Evolutionary conservation across 2,888 invertebrate genomes (phyloP).

Genomic region (Luperina testacea): DNA sequence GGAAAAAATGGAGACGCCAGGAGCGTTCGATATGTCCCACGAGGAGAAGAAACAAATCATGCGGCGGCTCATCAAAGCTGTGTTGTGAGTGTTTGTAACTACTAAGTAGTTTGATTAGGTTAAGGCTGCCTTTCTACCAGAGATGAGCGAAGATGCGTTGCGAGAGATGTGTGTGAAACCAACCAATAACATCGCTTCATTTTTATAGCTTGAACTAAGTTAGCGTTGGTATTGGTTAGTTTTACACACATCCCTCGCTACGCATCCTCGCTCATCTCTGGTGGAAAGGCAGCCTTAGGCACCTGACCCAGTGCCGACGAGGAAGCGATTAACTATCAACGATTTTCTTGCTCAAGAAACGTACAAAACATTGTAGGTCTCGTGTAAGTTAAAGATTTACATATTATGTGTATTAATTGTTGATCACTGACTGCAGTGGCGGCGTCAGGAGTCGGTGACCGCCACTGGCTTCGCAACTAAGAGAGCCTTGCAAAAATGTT

Average conservation of each 20-base stretch:
- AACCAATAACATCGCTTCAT: too few species aligned
- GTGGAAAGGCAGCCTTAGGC: not conserved
- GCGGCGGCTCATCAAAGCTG: constrained; percentile 92
- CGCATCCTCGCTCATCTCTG: too few species aligned
- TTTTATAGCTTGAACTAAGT: too few species aligned
- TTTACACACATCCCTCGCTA: too few species aligned
- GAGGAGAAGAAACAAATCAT: constrained; percentile 92
- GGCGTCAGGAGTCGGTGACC: not conserved
- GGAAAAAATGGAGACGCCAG: constrained; percentile 92
- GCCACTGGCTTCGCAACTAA: not conserved
- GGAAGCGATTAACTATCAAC: not conserved
- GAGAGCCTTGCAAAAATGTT: not conserved
- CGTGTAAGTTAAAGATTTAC: not conserved
- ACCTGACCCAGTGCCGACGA: not conserved
- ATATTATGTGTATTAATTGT: not conserved
- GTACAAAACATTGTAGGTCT: not conserved
- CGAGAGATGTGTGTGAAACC: too few species aligned
- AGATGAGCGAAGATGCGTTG: too few species aligned
- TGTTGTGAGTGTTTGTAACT: constrained; percentile 84
- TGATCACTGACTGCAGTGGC: not conserved
- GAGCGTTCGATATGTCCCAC: constrained; percentile 87
- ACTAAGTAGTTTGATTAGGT: not conserved
- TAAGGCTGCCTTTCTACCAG: not conserved
- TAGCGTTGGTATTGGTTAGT: too few species aligned
- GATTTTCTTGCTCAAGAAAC: not conserved